These are phyloP conservation scores for Actenoides lindsayi DNA, from an alignment of 2,113 vertebrate species.

Conservation along the genomic window DNA sequence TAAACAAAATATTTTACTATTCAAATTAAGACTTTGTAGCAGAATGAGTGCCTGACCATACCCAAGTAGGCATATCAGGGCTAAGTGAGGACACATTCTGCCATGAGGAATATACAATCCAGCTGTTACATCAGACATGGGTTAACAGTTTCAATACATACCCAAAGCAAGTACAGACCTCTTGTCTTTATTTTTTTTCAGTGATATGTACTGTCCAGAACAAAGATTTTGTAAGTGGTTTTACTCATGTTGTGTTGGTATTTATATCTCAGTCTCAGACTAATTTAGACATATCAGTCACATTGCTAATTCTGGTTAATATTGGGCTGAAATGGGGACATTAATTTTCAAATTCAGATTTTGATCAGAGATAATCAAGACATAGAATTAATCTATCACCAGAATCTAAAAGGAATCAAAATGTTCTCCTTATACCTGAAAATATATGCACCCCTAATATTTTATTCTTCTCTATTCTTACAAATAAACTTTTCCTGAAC, in stretches of 20 bases:
- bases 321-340: background rate
- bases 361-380: background rate
- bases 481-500: background rate
- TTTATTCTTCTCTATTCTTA: background rate
- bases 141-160: background rate
- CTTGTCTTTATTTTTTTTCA: background rate
- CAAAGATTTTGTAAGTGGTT: background rate
- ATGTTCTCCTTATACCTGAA: background rate
- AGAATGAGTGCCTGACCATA: background rate
- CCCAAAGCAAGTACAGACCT: background rate
- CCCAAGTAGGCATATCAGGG: background rate
- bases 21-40: background rate
- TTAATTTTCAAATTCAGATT: background rate
- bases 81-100: accelerated
- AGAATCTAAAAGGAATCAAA: background rate
- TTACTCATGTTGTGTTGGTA: background rate
- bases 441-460: background rate
- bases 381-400: background rate
- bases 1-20: background rate
- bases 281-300: background rate
- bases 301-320: background rate
- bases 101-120: too few species aligned
- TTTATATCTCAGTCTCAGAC: background rate
- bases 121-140: background rate
- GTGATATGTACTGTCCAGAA: background rate